Percentiles rank a stretch among this genome's conserved stretches.
Conservation (phyloP, 2,888 invertebrate genomes). For the Limnephilus lunatus region DNA sequence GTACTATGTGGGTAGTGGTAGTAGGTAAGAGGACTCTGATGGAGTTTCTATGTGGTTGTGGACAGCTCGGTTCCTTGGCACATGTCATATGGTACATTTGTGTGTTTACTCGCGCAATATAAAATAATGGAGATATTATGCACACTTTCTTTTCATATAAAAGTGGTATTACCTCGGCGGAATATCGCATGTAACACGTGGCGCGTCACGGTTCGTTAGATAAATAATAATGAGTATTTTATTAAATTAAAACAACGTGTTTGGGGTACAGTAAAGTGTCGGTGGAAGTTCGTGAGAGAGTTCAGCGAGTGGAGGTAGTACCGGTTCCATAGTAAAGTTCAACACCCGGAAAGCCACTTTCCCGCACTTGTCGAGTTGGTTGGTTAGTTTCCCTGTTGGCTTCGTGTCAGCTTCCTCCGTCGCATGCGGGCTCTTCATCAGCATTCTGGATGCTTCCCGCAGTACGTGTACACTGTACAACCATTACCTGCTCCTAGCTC, state of each 20-base stretch:
- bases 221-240: background rate
- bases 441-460: background rate
- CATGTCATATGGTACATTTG: background rate
- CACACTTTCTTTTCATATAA: background rate
- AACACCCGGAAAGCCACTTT: background rate
- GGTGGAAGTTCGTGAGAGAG: background rate
- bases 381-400: background rate
- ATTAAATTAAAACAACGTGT: too few species aligned
- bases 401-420: background rate
- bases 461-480: background rate
- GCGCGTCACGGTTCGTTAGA: background rate
- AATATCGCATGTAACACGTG: background rate
- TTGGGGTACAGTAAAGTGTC: too few species aligned
- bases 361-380: background rate
- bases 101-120: background rate
- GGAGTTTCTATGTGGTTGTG: too few species aligned
- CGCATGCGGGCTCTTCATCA: background rate
- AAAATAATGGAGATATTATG: background rate
- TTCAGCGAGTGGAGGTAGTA: background rate
- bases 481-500: too few species aligned
- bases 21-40: too few species aligned
- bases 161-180: background rate
- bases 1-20: too few species aligned
- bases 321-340: background rate
- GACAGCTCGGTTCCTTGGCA: background rate